Base-by-base conservation (phyloP, 2,888 invertebrate genomes). In the Plebejus anna region DNA sequence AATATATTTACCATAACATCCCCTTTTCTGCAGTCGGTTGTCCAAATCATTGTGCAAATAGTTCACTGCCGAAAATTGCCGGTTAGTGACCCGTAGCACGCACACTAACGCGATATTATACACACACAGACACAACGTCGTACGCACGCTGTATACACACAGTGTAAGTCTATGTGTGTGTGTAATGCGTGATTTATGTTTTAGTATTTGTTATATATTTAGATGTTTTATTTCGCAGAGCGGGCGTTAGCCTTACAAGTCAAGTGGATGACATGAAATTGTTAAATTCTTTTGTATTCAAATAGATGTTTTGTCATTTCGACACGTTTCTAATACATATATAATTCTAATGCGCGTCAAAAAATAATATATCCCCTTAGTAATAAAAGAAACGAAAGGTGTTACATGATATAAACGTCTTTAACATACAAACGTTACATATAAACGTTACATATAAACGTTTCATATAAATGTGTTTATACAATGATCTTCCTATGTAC, bases 21-120 rank as follows among this genome's bases (percentile, higher is more conserved):
- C 66, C 66, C 16, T 66, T 13, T 36, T 66, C 66, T 36, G 32
- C 66, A 66, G 36, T 36, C 66, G 66, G 66, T 11, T 66, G 36
- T 66, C 66, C 66, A 76, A 81, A 81, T 78, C 78, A 82, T 86
- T 86, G 85, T 84, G 86, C 86, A 86, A 36, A 86, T 84, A 84
- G 83, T 83, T 84, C 84, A 85, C 82, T 79, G 81, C 84, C 84
- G 82, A 85, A 86, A 84, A 81, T 86, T 86, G 86, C 83, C 83
- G 86, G 86, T 86, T 84, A 82, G 75, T 81, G 86, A 84, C 84
- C 86, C 82, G 79, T 79, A 77, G 77, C 79, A 79, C 83, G 79
- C 82, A 83, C 82, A 81, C 78, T 72, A 59, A 73, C 75, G 66
- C 78, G 73, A 81, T 75, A 81, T 77, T 85, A 79, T 79, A 77